Evolutionary conservation across 2,797 vertebrate genomes (phyloP), one percentile per base, ranked within the genome.

Genomic region (Lepilemur ruficaudatus): DNA sequence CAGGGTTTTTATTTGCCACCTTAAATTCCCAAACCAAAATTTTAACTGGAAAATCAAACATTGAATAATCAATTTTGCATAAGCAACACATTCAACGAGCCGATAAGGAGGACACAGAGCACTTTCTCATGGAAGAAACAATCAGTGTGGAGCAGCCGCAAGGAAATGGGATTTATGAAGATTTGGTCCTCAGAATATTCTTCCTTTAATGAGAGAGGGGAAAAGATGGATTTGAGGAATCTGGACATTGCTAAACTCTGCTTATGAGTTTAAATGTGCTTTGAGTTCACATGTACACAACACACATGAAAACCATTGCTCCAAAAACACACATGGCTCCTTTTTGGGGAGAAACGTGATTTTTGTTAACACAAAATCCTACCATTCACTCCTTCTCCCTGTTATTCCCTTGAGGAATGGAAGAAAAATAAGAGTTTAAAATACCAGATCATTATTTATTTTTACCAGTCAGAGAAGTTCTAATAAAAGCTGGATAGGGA

Each of bases 41-140:
- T 76, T 17, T 46, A 67, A 63, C 9, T 30, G 43, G 67, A 84
- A 90, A 78, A 76, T 57, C 22, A 70, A 87, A 84, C 43, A 23
- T 22, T 59, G 38, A 50, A 28, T 84, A 93, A 91, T 57, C 5
- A 48, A n/a, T 32, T 55, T 52, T 48, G 18, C 3, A 28, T 17
- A 69, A 75, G 23, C 17, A 89, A 41, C 35, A 28, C 2, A 38
- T 57, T 52, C 30, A 48, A 2, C 57, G 61, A 78, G 12, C 67
- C 46, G 23, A 0, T 41, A 17, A n/a, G 4, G 1, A 0, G 7
- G 15, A 3, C 35, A 38, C 5, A 57, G 4, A n/a, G 2, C 2
- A 8, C 28, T 80, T 57, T 13, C 41, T 69, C 28, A 48, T 48
- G 41, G 89, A 59, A 1, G 11, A 38, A 50, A 18, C 2, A 32